phyloP scores from a whole-genome alignment of 2,797 vertebrate genomes.

The Coendou prehensilis region DNA sequence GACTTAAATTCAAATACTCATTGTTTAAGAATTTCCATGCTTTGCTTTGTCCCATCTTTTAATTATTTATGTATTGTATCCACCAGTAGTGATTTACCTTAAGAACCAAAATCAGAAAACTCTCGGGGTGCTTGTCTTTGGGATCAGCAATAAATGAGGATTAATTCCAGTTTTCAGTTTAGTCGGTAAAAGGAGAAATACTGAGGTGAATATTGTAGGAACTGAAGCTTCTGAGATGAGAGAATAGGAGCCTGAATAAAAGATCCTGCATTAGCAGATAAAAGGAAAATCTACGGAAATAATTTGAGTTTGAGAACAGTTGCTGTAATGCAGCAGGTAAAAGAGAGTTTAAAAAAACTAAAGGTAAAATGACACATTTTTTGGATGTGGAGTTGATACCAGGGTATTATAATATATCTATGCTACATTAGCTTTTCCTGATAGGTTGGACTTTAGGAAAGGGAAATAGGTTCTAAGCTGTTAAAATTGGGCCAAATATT shows the following conservation, averaged over 20 bases:
- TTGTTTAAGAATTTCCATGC: background rate
- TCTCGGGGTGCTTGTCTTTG: background rate
- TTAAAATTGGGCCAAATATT: background rate
- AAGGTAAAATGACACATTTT: background rate
- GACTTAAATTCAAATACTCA: background rate
- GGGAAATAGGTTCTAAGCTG: background rate
- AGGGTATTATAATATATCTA: background rate
- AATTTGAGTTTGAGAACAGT: background rate
- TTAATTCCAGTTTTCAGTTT: background rate
- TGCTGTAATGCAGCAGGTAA: background rate
- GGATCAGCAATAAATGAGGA: background rate
- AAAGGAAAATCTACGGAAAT: background rate
- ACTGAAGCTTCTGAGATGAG: background rate
- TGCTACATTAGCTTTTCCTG: accelerated
- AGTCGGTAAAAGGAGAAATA: background rate
- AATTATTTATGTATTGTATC: background rate
- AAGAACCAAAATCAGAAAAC: conserved; percentile 1
- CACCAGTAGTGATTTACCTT: background rate
- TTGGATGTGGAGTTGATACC: background rate
- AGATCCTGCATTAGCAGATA: background rate
- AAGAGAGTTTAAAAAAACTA: background rate
- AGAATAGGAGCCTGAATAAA: background rate
- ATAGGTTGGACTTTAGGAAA: background rate
- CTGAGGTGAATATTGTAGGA: background rate
- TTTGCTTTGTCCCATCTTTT: background rate